Evolutionary conservation across 2,888 invertebrate species (phyloP).

Genomic region (Torymus tubicola): DNA sequence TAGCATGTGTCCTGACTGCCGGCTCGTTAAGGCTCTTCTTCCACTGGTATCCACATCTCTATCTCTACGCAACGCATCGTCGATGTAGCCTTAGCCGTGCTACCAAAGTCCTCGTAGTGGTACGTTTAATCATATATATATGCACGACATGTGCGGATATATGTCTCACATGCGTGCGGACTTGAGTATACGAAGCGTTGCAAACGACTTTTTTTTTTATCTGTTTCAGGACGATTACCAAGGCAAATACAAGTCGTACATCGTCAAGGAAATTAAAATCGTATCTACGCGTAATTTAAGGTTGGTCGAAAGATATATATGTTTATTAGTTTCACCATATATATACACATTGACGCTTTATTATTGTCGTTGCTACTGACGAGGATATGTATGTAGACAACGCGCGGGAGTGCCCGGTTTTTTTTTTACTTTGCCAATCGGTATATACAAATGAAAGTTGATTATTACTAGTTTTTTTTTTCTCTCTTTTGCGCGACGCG

Average conservation of each 20-base stretch:
- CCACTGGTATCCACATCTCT: constrained; percentile 81
- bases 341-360: too few species aligned
- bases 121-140: constrained; percentile 67
- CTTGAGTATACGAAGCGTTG: too few species aligned
- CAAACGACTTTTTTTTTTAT: neutral
- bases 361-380: too few species aligned
- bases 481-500: too few species aligned
- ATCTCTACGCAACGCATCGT: constrained; percentile 78
- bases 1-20: constrained; percentile 77
- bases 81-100: constrained; percentile 77
- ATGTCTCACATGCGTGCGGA: too few species aligned
- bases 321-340: too few species aligned
- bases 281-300: constrained; percentile 71
- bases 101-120: constrained; percentile 78
- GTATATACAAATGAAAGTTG: too few species aligned
- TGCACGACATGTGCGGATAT: too few species aligned
- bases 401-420: too few species aligned
- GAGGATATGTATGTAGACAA: too few species aligned
- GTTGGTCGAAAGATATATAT: constrained; percentile 64
- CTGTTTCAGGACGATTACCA: constrained; percentile 77
- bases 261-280: constrained; percentile 76
- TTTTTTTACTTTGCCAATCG: too few species aligned
- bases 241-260: constrained; percentile 77
- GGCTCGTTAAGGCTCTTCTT: constrained; percentile 80
- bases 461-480: too few species aligned